Evolutionary conservation across 2,797 vertebrate species (phyloP), one percentile per base, ranked within the genome.

Genomic region (Falco cherrug): DNA sequence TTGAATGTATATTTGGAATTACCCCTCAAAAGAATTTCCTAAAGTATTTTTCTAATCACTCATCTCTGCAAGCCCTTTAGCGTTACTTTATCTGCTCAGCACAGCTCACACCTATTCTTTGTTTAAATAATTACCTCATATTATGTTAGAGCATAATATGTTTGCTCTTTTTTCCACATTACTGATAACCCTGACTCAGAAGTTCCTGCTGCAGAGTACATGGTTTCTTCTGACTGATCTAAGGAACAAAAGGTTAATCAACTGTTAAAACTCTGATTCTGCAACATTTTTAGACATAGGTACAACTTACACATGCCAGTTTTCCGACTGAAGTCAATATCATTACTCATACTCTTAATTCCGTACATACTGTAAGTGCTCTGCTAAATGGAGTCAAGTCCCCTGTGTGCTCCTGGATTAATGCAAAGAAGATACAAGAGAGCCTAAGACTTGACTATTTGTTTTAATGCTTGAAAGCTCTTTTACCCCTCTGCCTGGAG

Each of bases 361-460:
- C 80, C 73, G 21, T 69, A 54, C 43, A 51, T 33, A 54, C 5
- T 11, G 2, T 73, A 87, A 90, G 47, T 41, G 43, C 56, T 19
- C 43, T 67, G 50, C 80, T 93, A 93, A 93, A 82, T 45, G 47
- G 59, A 94, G 79, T 61, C 63, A 78, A 47, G 74, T 87, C 88
- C 67, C 74, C 21, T 5, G 73, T 56, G 82, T 65, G 33, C 65
- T 88, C 35, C 41, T 51, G 33, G 20, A 68, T 60, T 76, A 86
- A 92, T 63, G 74, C 69, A 84, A 81, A 96, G 54, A 76, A 74
- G 64, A 70, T 18, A 47, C 1, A 35, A 1, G 22, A 80, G 31
- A 79, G 5, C 6, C 5, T 54, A 79, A 76, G 21, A 31, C 8
- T 59, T 20, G 13, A 92, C 37, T 73, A 8, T 20, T 63, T 61